Conservation (phyloP, 2,113 vertebrate genomes). For the Colinus virginianus region DNA sequence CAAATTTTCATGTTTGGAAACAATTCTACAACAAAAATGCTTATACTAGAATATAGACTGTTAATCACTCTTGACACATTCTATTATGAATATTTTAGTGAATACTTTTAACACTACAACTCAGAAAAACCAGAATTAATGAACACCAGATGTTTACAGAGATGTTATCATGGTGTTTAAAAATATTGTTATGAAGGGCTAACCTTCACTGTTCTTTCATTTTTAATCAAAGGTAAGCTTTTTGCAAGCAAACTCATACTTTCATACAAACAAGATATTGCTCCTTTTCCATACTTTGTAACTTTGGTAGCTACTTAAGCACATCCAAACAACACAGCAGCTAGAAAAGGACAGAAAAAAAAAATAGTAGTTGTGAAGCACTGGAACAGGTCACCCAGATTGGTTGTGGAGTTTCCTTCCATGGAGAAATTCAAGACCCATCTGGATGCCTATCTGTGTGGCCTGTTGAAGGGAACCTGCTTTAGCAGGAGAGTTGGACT, state of each 20-base stretch:
- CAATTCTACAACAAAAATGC: not conserved
- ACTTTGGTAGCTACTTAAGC: not conserved
- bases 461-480: too few relatives aligned
- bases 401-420: too few relatives aligned
- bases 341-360: not conserved
- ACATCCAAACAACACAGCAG: not conserved
- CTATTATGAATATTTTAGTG: not conserved
- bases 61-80: not conserved
- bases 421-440: too few relatives aligned
- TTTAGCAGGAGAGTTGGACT: too few relatives aligned
- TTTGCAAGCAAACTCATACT: not conserved
- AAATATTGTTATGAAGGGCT: not conserved
- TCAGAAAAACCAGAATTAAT: not conserved
- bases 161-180: not conserved
- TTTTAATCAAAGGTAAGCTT: not conserved
- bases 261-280: not conserved
- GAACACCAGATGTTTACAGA: not conserved
- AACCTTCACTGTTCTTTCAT: not conserved
- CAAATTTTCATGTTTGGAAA: conserved; percentile 18
- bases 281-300: not conserved
- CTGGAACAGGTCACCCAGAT: too few relatives aligned
- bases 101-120: not conserved
- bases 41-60: not conserved
- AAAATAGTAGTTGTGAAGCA: not conserved
- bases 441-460: too few relatives aligned